Base-by-base conservation (phyloP, 2,797 vertebrate species). In the Peromyscus nudipes region DNA sequence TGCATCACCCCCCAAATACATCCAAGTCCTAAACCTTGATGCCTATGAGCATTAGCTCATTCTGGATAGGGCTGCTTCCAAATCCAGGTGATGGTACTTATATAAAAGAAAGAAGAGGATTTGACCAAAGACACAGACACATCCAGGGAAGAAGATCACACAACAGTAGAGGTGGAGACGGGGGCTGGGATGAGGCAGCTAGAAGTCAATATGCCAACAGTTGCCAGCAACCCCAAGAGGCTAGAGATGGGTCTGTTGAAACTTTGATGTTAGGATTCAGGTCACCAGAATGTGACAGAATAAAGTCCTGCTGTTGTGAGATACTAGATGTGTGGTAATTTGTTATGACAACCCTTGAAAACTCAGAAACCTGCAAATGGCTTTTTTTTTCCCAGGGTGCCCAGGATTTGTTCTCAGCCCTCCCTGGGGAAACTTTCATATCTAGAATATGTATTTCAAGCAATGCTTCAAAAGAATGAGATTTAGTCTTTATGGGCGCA, bases 361-460 rank as follows among this genome's bases (percentile, higher is more conserved):
- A 43, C 1, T 11, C 85, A 89, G 55, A 43, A 16, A 40, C 29
- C 49, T 55, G 55, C 25, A 73, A 73, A 88, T 57, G 64, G 34
- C 60, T 57, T 4, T 19, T n/a, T n/a, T 40, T 40, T 57, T 0
- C 11, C 0, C 57, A 4, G 6, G 9, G 2, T 83, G 49, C 81
- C 46, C 14, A 96, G 73, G 67, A 94, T 90, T 84, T 85, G 52
- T 85, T 87, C 29, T 43, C 34, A 55, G 82, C 8, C 17, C 83
- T 97, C 82, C 27, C 52, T 75, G 17, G 82, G 34, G 83, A 97
- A 95, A 83, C 14, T 6, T 82, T 73, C 62, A 84, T 37, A 46
- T 31, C 13, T 12, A 86, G 80, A 92, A 81, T 17, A 92, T 95
- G 85, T 88, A 17, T 12, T 83, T 81, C 27, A 57, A 6, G 87